Base-by-base conservation (phyloP, 2,888 invertebrate genomes). In the Thelaira solivaga region DNA sequence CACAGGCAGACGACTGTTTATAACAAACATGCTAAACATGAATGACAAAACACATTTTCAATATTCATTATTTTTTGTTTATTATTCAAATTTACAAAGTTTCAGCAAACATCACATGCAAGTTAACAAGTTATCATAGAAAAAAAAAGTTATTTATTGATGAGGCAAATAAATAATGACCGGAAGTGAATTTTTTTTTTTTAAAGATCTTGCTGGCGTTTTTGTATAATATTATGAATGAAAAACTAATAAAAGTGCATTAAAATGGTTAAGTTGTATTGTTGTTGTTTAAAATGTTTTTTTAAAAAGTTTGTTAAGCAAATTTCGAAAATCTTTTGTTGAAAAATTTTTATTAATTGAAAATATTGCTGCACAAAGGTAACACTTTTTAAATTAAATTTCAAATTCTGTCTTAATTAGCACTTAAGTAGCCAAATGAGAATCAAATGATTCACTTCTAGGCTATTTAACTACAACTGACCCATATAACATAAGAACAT, bases 111-210 rank as follows among this genome's bases (percentile, higher is more conserved):
- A 51, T 29, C 59, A 43, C 51, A 34, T 71, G 49, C 18, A 49
- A 68, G 36, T 55, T 26, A 39, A 49, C 69, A 69, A 59, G 39
- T 69, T 39, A 49, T 49, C 49, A 55, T 47, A 45, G 18, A 24
- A 47, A 71, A 55, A 64, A 69, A 26, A 51, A 61, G 8, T 55
- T 64, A 74, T 74, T 73, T 57, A 73, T 78, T 69, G 73, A 69
- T 73, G 77, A 53, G 64, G 68, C 68, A 74, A 57, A 26, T 57
- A 65, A 51, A 39, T 73, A 68, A 73, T 77, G 73, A 68, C 67
- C 77, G 77, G 77, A 77, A 77, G 77, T 77, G 45, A 73, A 69
- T 34, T 57, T 61, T 62, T 59, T 71, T 29, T 51, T 43, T 39
- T 20, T 1, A 49, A 64, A 49, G 11, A 47, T 36, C 24, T 39